Percentiles rank a stretch among this genome's conserved stretches.
phyloP scores from a whole-genome alignment of 1,140 invertebrate species.

The Heliconius nattereri region DNA sequence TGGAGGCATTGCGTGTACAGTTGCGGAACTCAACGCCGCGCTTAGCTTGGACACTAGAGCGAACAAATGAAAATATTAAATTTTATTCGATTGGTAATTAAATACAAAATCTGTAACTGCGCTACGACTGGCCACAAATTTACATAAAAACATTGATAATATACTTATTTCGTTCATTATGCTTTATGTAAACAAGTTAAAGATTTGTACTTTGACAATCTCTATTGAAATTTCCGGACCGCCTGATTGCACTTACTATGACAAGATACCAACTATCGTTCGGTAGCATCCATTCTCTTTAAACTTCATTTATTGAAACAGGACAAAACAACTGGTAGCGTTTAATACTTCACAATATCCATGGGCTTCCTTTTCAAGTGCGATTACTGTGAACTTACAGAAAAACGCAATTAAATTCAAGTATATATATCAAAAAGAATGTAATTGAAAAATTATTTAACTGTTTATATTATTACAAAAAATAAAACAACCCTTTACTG shows the following conservation, averaged over 20 bases:
- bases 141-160: not conserved
- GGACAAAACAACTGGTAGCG: constrained; percentile 7
- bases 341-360: constrained; percentile 17
- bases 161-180: constrained; percentile 16
- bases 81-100: too few relatives aligned
- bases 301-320: constrained; percentile 23
- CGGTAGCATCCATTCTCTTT: constrained; percentile 3
- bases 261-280: constrained; percentile 27
- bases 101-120: too few relatives aligned
- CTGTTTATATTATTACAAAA: constrained; percentile 30
- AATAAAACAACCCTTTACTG: too few relatives aligned
- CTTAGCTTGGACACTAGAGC: too few relatives aligned
- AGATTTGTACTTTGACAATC: constrained; percentile 24
- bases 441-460: constrained; percentile 31
- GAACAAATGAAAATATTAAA: too few relatives aligned
- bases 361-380: constrained; percentile 7
- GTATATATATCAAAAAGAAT: constrained; percentile 22
- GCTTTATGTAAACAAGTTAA: constrained; percentile 46
- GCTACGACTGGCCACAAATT: too few relatives aligned
- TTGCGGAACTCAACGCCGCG: too few relatives aligned
- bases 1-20: too few relatives aligned
- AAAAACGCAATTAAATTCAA: constrained; percentile 26
- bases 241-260: constrained; percentile 35
- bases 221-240: constrained; percentile 23
- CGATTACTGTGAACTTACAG: constrained; percentile 21